Percentiles rank a stretch among this genome's conserved stretches.
phyloP scores from a whole-genome alignment of 2,888 invertebrate species.

The Drosophila mulleri region DNA sequence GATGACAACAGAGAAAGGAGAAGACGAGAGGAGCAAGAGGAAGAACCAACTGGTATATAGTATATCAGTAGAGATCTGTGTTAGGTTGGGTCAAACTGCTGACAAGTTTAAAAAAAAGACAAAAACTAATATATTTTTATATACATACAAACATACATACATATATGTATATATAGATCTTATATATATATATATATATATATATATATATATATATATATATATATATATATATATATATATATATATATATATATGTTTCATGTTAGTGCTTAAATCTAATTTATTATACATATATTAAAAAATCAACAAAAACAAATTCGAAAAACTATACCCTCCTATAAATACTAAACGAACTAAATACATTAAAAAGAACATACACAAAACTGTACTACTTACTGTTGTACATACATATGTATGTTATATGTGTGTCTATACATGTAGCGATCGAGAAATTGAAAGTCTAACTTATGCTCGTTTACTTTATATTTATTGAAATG shows the following conservation, averaged over 20 bases:
- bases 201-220: too few species aligned
- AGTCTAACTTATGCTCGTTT: constrained; percentile 65
- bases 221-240: constrained; percentile 26
- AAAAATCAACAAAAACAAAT: constrained; percentile 23
- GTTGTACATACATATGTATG: constrained; percentile 22
- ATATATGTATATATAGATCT: constrained; percentile 29
- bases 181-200: constrained; percentile 41
- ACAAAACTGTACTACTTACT: constrained; percentile 34
- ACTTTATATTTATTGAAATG: constrained; percentile 16
- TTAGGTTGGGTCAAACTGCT: constrained; percentile 32
- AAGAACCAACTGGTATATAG: constrained; percentile 1
- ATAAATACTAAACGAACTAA: constrained; percentile 49
- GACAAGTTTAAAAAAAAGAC: constrained; percentile 26
- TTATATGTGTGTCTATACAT: constrained; percentile 3
- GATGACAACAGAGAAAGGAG: constrained; percentile 18
- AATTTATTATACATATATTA: constrained; percentile 63
- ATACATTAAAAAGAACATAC: constrained; percentile 19
- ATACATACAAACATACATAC: constrained; percentile 48
- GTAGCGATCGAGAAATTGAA: constrained; percentile 48
- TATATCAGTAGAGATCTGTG: constrained; percentile 18
- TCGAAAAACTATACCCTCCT: constrained; percentile 54
- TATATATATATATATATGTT: constrained; percentile 46
- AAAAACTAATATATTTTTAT: constrained; percentile 51
- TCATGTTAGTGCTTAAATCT: constrained; percentile 78
- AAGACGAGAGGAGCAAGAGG: not conserved